Percentiles rank a stretch among this genome's conserved stretches.
Evolutionary conservation across 2,888 invertebrate genomes (phyloP).

Genomic region (Dendrolimus houi): DNA sequence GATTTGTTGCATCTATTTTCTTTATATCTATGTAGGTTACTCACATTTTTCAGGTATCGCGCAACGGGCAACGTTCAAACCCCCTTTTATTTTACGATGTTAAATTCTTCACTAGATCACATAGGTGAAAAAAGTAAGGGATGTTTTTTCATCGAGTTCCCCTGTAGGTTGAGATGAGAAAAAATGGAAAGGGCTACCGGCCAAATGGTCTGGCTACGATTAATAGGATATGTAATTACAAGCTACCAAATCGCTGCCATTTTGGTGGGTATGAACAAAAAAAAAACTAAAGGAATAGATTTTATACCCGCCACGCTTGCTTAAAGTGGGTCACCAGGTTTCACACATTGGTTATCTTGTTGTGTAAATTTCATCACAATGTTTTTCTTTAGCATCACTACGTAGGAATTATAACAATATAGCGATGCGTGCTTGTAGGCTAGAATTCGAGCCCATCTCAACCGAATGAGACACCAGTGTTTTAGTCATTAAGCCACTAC

Average conservation of each 20-base stretch:
- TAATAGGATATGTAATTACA: conserved; percentile 44
- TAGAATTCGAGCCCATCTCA: no score
- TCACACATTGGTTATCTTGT: no score
- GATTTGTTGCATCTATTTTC: conserved; percentile 13
- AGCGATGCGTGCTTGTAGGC: no score
- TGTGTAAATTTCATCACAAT: no score
- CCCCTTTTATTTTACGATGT: conserved; percentile 71
- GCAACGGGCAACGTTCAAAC: conserved; percentile 35
- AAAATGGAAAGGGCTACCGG: conserved; percentile 32
- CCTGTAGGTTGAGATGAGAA: conserved; percentile 22
- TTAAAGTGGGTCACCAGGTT: no score
- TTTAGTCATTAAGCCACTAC: no score
- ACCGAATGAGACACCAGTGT: no score
- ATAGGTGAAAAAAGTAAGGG: conserved; percentile 55
- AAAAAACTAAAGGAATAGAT: no score
- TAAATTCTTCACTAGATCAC: conserved; percentile 66
- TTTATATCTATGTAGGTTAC: conserved; percentile 14
- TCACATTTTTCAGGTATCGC: conserved; percentile 39
- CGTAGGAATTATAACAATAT: no score
- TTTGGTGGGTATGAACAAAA: conserved; percentile 3
- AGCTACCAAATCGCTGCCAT: conserved; percentile 8
- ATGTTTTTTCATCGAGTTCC: conserved; percentile 42
- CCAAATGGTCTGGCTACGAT: conserved; percentile 39
- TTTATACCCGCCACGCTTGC: no score
- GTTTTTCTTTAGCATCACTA: no score